These are phyloP conservation scores for Genyomyrus donnyi DNA, from an alignment of 2,113 vertebrate species.

Conservation along the genomic window DNA sequence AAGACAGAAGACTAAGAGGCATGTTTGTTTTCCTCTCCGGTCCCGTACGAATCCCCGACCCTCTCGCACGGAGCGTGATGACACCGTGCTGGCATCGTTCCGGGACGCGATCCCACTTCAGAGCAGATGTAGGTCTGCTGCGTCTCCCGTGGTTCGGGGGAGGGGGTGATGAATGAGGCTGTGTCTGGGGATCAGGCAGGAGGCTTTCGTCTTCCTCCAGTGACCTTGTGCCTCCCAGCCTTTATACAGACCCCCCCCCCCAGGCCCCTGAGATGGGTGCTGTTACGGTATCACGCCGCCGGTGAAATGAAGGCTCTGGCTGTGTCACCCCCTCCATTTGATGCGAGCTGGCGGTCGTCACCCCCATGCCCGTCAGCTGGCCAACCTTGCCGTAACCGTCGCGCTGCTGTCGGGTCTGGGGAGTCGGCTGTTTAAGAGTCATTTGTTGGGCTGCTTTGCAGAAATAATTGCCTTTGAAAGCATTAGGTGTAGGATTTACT, in stretches of 20 bases:
- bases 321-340: background rate
- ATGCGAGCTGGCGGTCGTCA: background rate
- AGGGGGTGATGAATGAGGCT: conserved; percentile 53
- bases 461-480: background rate
- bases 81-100: background rate
- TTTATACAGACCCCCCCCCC: conserved; percentile 55
- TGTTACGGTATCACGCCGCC: conserved; percentile 46
- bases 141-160: conserved; percentile 7
- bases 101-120: background rate
- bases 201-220: conserved; percentile 55
- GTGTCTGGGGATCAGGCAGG: conserved; percentile 38
- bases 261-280: conserved; percentile 61
- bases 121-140: conserved; percentile 6
- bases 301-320: background rate
- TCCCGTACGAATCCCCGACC: background rate
- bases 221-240: conserved; percentile 70
- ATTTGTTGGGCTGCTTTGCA: background rate
- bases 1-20: background rate
- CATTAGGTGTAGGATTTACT: background rate
- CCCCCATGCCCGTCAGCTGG: background rate
- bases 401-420: background rate
- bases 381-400: background rate
- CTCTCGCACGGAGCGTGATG: background rate
- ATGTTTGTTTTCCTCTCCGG: background rate
- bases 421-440: background rate